A percentile compares a stretch with the other conserved stretches of the same genome.
Conservation (phyloP, 2,797 vertebrate species). For the Craterocephalus amniculus region DNA sequence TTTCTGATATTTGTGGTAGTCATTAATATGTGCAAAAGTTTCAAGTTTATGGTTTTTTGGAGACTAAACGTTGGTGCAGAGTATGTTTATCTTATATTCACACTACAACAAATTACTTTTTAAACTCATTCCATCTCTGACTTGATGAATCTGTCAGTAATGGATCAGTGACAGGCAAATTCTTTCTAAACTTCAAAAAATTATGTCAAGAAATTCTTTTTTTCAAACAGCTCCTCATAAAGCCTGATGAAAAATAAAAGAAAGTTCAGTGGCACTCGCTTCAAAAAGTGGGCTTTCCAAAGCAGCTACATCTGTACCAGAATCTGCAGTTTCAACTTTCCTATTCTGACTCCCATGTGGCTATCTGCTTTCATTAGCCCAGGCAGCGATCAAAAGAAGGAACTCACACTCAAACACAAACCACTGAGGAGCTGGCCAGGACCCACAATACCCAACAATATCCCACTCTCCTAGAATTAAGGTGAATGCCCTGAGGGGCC, state of each 20-base stretch:
- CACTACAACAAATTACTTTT: not conserved
- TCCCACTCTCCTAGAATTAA: constrained; percentile 74
- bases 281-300: constrained; percentile 36
- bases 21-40: not conserved
- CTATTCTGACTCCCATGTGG: constrained; percentile 54
- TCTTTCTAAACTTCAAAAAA: constrained; percentile 25
- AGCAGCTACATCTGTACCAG: constrained; percentile 21
- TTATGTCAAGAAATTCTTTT: constrained; percentile 18
- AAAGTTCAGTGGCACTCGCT: constrained; percentile 10
- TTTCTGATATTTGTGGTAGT: constrained; percentile 7
- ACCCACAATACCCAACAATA: constrained; percentile 62
- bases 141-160: constrained; percentile 4
- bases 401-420: constrained; percentile 61
- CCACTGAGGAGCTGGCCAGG: constrained; percentile 60
- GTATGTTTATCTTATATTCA: not conserved
- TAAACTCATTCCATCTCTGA: constrained; percentile 5
- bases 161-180: not conserved
- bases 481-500: constrained; percentile 80
- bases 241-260: not conserved
- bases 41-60: not conserved
- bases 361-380: constrained; percentile 72
- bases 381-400: constrained; percentile 71
- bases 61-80: not conserved
- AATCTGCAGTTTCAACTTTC: constrained; percentile 42
- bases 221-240: constrained; percentile 20